Base-by-base conservation (phyloP, 2,113 vertebrate genomes). In the Cariama cristata region DNA sequence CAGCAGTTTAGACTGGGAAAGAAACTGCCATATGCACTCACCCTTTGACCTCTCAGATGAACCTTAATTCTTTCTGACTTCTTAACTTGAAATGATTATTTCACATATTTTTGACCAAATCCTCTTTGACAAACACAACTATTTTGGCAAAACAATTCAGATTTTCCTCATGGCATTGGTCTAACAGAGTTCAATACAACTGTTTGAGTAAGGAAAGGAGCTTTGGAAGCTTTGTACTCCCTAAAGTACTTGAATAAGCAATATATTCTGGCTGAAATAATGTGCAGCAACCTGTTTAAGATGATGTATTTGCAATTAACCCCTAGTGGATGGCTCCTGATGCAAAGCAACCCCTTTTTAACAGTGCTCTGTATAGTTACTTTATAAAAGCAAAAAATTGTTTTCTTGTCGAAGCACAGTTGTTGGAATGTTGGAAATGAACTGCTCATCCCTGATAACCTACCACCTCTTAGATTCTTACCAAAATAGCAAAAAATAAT, bases 271-370 rank as follows among this genome's bases (percentile, higher is more conserved):
- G 32, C 56, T 81, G 76, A 79, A 95, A 88, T 67, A 84, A 49
- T 80, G 60, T 59, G 28, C 73, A 75, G 62, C 74, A 75, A 60
- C 64, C 63, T 67, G 42, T 53, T 97, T 73, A 79, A 79, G 56
- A 73, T 75, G 60, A 82, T 86, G 19, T 75, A 69, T 76, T 91
- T 96, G 66, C 85, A 96, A 63, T 96, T 96, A 97, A 92, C 67
- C 75, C 79, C 56, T 75, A 53, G 63, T 5, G 96, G 94, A 87
- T 77, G 73, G 47, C 42, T 85, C 26, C 45, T 86, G 49, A 64
- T 85, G 28, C 45, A 79, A 88, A 90, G 59, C 33, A 88, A 59
- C 72, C 21, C 81, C 76, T 73, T 96, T 93, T 75, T 30, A 81
- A 88, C 14, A n/a, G 40, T 28, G 32, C 18, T 75, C 58, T 62